Conservation (phyloP, 2,888 invertebrate genomes). For the Poecilobothrus nobilitatus region DNA sequence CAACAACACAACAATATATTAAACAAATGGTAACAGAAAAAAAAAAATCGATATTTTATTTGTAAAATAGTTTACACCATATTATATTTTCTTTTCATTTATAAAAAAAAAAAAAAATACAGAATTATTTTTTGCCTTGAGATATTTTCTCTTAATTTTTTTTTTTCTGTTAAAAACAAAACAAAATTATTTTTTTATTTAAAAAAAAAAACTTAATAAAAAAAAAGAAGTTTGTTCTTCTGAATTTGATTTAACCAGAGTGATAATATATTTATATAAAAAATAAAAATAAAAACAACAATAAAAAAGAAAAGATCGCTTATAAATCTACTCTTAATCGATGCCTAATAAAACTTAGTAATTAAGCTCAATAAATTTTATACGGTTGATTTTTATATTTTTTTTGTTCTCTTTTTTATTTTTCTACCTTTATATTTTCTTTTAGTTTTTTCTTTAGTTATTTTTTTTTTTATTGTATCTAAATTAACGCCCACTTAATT, state of each 20-base stretch:
- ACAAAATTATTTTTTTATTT: no score
- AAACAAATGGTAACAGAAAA: no score
- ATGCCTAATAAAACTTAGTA: constrained; percentile 6
- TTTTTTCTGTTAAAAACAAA: no score
- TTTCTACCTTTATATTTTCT: not conserved
- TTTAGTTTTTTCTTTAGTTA: not conserved
- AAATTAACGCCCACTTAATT: constrained; percentile 3
- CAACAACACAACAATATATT: no score
- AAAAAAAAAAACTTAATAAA: no score
- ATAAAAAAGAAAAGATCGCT: not conserved
- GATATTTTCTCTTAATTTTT: no score
- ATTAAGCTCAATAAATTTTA: constrained; percentile 6
- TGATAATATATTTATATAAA: not conserved
- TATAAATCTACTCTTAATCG: constrained; percentile 6
- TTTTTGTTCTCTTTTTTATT: not conserved
- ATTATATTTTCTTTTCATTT: no score
- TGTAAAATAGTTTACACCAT: no score
- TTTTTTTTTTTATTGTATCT: not conserved
- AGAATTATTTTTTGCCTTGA: no score
- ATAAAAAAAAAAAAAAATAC: no score
- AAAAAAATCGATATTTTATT: no score
- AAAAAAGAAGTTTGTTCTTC: not conserved
- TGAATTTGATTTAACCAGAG: constrained; percentile 1
- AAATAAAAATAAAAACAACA: not conserved
- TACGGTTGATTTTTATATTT: not conserved